Base-by-base conservation (phyloP, 2,113 vertebrate species). In the Gasterosteus aculeatus region DNA sequence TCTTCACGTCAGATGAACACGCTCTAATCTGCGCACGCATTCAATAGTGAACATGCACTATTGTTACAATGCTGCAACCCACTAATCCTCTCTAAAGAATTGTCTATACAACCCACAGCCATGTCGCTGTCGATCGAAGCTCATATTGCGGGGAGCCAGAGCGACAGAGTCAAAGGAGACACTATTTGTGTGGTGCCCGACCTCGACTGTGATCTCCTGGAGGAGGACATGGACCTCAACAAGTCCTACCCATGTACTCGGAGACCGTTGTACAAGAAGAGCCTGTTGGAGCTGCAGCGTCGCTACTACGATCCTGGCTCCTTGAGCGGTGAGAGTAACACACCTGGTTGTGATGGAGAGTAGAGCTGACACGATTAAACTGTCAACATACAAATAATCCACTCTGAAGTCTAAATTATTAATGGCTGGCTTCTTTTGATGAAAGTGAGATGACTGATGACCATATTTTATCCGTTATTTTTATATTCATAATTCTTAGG, bases 311-410 rank as follows among this genome's bases (percentile, higher is more conserved):
- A 90, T 66, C 72, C 85, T 61, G 66, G 80, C 19, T 86, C 89
- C 0, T 75, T 95, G 18, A 83, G 90, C 6, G 95, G 96, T 97
- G 77, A 90, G 65, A 54, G 10, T 38, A 29, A 33, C 5, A 38
- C 1, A 1, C 0, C 22, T 26, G 4, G 10, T 51, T 10, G 39
- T 29, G 29, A 54, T 5, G 56, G 0, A 47, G 7, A 44, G 31
- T 6, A 3, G 3, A 56, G 18, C 35, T 69, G 22, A 69, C 19
- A 29, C 11, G 1, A 68, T 11, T 29, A 5, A 58, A 12, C 33
- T 26, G 0, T 49, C 5, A 0, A 22, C 64, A 68, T 4, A 18
- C 19, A 16, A 5, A n/a, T 8, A 2, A 26, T 26, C 22, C 22
- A 26, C 22, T 26, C 1, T 5, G 15, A 54, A 10, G 1, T 19